Evolutionary conservation across 2,113 vertebrate genomes (phyloP).

Genomic region (Cyanoderma ruficeps): DNA sequence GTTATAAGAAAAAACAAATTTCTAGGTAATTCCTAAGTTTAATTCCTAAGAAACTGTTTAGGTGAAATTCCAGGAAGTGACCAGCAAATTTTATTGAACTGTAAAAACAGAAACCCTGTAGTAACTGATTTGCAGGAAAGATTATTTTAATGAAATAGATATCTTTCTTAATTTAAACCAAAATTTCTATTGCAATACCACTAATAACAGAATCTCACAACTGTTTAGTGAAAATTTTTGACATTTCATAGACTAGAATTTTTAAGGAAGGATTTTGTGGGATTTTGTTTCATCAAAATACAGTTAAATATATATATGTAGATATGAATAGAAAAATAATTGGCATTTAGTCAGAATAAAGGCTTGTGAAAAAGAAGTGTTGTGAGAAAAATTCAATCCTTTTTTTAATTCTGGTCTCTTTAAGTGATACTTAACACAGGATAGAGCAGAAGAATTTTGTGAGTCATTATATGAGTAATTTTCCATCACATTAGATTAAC

Average conservation of each 20-base stretch:
- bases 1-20: background rate
- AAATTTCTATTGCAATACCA: background rate
- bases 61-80: background rate
- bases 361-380: background rate
- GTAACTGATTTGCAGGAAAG: constrained; percentile 36
- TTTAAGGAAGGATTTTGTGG: background rate
- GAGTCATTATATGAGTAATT: background rate
- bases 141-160: background rate
- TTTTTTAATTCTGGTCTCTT: background rate
- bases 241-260: background rate
- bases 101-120: constrained; percentile 24
- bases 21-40: background rate
- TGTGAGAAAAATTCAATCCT: background rate
- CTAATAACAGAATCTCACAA: background rate
- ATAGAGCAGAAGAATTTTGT: background rate
- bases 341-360: background rate
- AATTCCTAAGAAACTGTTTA: background rate
- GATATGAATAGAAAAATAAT: background rate
- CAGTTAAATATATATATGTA: background rate
- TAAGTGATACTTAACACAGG: background rate
- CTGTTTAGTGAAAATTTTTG: background rate
- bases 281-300: background rate
- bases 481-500: background rate
- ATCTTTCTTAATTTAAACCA: background rate
- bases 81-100: constrained; percentile 24